Percentiles rank a stretch among this genome's conserved stretches.
phyloP scores from a whole-genome alignment of 2,797 vertebrate genomes.

The Margarornis squamiger region DNA sequence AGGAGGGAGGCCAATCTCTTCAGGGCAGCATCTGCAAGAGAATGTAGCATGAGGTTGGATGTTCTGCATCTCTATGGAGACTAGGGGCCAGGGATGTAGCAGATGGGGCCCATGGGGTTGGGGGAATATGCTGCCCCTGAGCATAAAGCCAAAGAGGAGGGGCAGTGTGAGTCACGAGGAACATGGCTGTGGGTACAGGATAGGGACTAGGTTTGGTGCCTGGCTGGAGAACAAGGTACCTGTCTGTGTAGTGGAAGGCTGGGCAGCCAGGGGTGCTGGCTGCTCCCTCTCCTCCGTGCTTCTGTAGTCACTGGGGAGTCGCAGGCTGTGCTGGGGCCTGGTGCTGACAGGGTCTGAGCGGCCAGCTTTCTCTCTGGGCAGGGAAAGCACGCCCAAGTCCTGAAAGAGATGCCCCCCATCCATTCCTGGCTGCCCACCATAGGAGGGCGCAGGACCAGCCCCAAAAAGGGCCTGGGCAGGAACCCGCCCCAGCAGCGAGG shows the following conservation, averaged over 20 bases:
- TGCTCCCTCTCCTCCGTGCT: conserved; percentile 57
- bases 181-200: neutral
- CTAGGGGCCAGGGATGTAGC: rapidly evolving
- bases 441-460: conserved; percentile 65
- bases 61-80: rapidly evolving
- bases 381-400: conserved; percentile 83
- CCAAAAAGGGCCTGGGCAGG: conserved; percentile 64
- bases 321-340: conserved; percentile 59
- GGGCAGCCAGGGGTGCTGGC: neutral
- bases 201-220: neutral
- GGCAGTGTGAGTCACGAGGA: rapidly evolving
- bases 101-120: neutral
- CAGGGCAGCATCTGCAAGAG: conserved; percentile 77
- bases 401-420: conserved; percentile 83
- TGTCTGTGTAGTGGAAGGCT: conserved; percentile 4
- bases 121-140: rapidly evolving
- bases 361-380: conserved; percentile 74
- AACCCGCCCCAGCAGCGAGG: conserved; percentile 57
- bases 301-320: conserved; percentile 24
- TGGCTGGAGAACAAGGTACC: conserved; percentile 21
- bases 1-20: conserved; percentile 83
- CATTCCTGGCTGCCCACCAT: conserved; percentile 65
- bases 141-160: neutral
- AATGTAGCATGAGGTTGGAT: neutral
- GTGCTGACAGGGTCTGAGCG: conserved; percentile 66